Conservation (phyloP, 2,888 invertebrate genomes). For the Sinopyrophorus schimmeli region DNA sequence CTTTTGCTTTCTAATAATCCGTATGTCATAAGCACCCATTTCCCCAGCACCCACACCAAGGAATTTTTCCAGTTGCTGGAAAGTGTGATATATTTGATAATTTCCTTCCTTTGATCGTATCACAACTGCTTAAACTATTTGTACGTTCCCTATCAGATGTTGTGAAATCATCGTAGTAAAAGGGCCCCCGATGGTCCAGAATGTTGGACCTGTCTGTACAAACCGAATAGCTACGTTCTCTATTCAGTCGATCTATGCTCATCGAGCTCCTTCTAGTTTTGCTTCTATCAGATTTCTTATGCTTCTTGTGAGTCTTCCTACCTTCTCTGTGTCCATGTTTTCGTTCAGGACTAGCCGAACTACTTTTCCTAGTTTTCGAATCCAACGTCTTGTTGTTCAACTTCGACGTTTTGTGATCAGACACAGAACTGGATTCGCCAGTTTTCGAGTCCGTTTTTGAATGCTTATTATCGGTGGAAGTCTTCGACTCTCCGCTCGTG, state of each 20-base stretch:
- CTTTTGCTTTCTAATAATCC: not conserved
- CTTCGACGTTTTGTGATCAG: conserved; percentile 38
- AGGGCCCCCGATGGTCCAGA: conserved; percentile 41
- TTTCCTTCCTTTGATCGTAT: conserved; percentile 65
- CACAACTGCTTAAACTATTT: conserved; percentile 66
- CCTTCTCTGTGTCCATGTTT: conserved; percentile 48
- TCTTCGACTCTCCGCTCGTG: conserved; percentile 34
- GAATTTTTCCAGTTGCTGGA: conserved; percentile 66
- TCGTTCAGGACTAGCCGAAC: conserved; percentile 51
- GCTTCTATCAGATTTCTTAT: conserved; percentile 46
- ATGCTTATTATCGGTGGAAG: conserved; percentile 22
- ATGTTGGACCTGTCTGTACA: conserved; percentile 53
- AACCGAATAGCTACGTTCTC: conserved; percentile 52
- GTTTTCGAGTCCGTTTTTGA: conserved; percentile 31
- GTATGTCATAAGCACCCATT: conserved; percentile 69
- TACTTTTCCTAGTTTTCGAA: conserved; percentile 45
- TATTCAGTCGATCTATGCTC: conserved; percentile 43
- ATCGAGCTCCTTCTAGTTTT: conserved; percentile 40
- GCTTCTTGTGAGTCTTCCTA: conserved; percentile 51
- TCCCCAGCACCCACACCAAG: conserved; percentile 87
- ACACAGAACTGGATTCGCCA: conserved; percentile 34
- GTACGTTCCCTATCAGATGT: conserved; percentile 67
- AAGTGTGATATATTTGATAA: conserved; percentile 66
- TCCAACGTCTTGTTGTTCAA: conserved; percentile 7
- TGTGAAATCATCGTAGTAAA: conserved; percentile 49